A percentile compares a stretch with the other conserved stretches of the same genome.
These are phyloP conservation scores for Temnopleurus reevesii DNA, from an alignment of 53 echinoderm and acorn worm genomes.

Conservation along the genomic window DNA sequence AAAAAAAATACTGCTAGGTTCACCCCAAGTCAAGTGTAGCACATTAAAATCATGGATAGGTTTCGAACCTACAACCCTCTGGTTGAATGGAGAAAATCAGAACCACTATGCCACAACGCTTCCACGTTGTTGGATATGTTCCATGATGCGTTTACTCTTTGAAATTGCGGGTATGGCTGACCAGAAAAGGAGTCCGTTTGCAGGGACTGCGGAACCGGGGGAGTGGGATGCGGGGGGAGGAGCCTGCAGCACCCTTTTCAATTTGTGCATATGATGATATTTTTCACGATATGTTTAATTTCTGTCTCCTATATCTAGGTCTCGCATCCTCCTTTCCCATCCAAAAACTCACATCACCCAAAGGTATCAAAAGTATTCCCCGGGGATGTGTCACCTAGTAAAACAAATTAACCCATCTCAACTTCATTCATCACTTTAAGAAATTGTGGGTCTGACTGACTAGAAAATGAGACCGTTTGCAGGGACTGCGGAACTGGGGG, in stretches of 20 bases:
- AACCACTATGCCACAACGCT: no score
- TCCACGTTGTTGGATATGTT: no score
- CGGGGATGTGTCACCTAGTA: neutral
- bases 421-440: no score
- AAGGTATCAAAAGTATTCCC: neutral
- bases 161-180: no score
- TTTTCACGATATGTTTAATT: neutral
- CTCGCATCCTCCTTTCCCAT: slow-evolving; percentile 19
- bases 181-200: neutral
- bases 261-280: neutral
- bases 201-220: neutral
- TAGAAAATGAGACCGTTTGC: neutral
- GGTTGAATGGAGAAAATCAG: no score
- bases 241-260: neutral
- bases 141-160: no score
- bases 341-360: no score
- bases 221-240: neutral
- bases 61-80: no score
- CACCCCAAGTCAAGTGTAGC: no score
- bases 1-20: no score
- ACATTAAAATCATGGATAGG: no score
- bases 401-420: slow-evolving; percentile 20
- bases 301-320: slow-evolving; percentile 13
- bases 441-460: no score
- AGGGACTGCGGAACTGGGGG: neutral